A percentile compares a stretch with the other conserved stretches of the same genome.
phyloP scores from a whole-genome alignment of 2,113 vertebrate genomes.

The Rhabdomys dilectus region DNA sequence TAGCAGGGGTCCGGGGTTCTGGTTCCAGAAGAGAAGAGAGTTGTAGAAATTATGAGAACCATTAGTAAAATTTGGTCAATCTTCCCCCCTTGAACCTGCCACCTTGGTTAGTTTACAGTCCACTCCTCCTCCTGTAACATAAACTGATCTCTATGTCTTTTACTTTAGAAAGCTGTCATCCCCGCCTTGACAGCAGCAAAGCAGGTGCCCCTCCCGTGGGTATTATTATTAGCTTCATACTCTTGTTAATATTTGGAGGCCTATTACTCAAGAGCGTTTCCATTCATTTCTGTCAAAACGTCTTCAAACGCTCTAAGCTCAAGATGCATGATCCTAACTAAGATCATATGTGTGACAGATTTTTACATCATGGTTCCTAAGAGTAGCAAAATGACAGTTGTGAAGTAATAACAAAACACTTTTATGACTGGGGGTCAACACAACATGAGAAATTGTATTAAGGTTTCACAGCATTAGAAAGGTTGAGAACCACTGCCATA shows the following conservation, averaged over 20 bases:
- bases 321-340: neutral
- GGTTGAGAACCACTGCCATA: neutral
- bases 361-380: neutral
- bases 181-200: neutral
- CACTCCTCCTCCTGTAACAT: constrained; percentile 3
- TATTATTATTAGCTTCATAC: neutral
- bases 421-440: neutral
- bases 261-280: neutral
- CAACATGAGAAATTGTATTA: neutral
- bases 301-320: neutral
- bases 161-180: neutral
- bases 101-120: neutral
- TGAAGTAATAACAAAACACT: neutral
- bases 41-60: neutral
- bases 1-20: no score
- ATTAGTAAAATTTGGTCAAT: neutral
- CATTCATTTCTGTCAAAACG: neutral
- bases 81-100: neutral
- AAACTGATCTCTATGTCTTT: neutral
- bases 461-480: neutral
- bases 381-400: neutral
- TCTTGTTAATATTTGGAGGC: neutral
- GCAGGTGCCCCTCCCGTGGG: neutral
- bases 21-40: neutral
- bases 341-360: neutral